Evolutionary conservation across 2,888 invertebrate genomes (phyloP).

Genomic region (Xestia xanthographa): DNA sequence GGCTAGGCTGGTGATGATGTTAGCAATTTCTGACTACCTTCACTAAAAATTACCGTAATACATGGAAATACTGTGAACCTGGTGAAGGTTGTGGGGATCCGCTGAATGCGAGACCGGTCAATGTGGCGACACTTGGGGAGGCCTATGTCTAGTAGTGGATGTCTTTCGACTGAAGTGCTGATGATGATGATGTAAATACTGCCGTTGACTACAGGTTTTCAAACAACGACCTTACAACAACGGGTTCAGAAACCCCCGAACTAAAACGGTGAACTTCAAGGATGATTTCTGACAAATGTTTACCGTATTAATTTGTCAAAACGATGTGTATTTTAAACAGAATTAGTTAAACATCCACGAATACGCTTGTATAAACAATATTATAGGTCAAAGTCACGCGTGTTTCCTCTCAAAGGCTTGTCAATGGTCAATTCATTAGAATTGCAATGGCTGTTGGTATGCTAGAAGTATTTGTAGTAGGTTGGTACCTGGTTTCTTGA

Average conservation of each 20-base stretch:
- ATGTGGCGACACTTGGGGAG: no score
- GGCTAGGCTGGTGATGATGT: not conserved
- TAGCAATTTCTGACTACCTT: not conserved
- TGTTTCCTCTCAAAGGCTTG: conserved; percentile 38
- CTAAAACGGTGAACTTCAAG: conserved; percentile 14
- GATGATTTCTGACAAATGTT: conserved; percentile 16
- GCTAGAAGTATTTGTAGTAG: not conserved
- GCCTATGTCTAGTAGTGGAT: no score
- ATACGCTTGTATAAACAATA: conserved; percentile 31
- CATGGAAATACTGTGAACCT: not conserved
- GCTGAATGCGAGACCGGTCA: no score
- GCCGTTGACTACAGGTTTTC: not conserved
- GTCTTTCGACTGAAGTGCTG: no score
- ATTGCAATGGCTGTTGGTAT: not conserved
- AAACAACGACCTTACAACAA: not conserved
- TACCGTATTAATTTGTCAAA: conserved; percentile 22
- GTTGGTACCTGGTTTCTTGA: no score
- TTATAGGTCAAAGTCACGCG: conserved; percentile 47
- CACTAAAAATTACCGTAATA: not conserved
- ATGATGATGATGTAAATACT: no score
- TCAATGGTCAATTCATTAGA: conserved; percentile 38
- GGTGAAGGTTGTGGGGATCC: no score
- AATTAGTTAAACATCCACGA: conserved; percentile 37
- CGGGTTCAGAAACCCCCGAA: not conserved
- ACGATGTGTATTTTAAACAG: not conserved